These are phyloP conservation scores for Neodiprion virginianus DNA, from an alignment of 1,140 invertebrate species.

Conservation along the genomic window DNA sequence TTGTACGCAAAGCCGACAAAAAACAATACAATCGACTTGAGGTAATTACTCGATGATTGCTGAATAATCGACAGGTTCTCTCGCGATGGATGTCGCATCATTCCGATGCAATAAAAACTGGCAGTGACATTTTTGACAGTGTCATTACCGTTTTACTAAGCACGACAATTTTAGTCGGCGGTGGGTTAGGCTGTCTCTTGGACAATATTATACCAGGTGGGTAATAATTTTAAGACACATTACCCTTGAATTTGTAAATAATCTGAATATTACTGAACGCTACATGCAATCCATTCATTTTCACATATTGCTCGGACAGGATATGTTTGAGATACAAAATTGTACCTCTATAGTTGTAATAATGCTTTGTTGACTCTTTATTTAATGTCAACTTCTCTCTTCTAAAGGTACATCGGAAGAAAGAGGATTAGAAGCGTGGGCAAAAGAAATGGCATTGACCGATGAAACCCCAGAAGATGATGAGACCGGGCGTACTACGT, in stretches of 20 bases:
- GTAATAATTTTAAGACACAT: conserved; percentile 10
- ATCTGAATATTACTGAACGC: too few species aligned
- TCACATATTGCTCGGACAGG: too few species aligned
- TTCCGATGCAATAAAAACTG: conserved; percentile 72
- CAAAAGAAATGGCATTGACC: conserved; percentile 71
- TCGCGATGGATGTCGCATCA: conserved; percentile 78
- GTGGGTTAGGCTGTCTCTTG: conserved; percentile 78
- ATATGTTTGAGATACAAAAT: not conserved
- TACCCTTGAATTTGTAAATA: not conserved
- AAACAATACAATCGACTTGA: conserved; percentile 11
- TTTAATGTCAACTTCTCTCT: not conserved
- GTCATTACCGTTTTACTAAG: conserved; percentile 80
- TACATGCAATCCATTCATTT: too few species aligned
- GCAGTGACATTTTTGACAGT: conserved; percentile 73
- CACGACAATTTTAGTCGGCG: conserved; percentile 86
- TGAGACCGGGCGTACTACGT: conserved; percentile 47
- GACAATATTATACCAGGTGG: conserved; percentile 88
- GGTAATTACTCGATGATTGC: not conserved
- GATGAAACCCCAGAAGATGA: conserved; percentile 51
- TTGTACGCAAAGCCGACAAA: conserved; percentile 14
- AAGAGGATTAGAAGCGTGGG: conserved; percentile 73
- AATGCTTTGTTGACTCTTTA: not conserved
- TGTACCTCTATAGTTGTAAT: not conserved
- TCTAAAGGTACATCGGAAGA: conserved; percentile 71
- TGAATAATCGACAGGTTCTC: conserved; percentile 60